Evolutionary conservation across 2,797 vertebrate genomes (phyloP), one percentile per base, ranked within the genome.

Genomic region (Rhynchotus rufescens): DNA sequence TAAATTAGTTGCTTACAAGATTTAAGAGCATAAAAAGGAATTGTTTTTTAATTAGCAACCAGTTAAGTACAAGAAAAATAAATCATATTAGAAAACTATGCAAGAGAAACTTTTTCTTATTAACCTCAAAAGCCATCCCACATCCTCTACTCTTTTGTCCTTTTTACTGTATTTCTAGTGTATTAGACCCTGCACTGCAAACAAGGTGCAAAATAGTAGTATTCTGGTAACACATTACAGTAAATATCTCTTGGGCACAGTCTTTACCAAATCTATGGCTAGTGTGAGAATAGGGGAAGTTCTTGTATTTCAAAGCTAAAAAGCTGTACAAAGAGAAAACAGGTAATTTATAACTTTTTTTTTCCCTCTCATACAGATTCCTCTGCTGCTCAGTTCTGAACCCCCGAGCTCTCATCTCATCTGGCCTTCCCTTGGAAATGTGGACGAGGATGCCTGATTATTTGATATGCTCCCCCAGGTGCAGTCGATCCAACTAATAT

Each of bases 301-400:
- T 75, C 34, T 69, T 64, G 64, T 28, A 87, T 80, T 91, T 81
- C 62, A 91, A 61, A 90, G 49, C 51, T 59, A 30, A 83, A 91
- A 86, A 85, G 61, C 21, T 49, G 45, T 47, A 72, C 62, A 73
- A 88, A 86, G 42, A 66, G 17, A 16, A 90, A 90, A 69, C 5
- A 23, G 83, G 12, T 45, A 80, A 90, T 51, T 84, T 4, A 12
- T 36, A 73, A 69, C n/a, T 72, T 80, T 21, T 6, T 7, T 23
- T 49, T 23, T 20, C 10, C 12, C 47, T 49, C 22, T 23, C 57
- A 54, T 79, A 67, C 34, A 32, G 47, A 60, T 80, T 86, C 52
- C 69, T 81, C 28, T 74, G 30, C 72, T 82, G 52, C 74, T 92
- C 80, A 75, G 42, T 84, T 92, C 61, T 84, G 83, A 91, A 93